A percentile compares a stretch with the other conserved stretches of the same genome.
Evolutionary conservation across 1,140 invertebrate species (phyloP).

Genomic region (Listronotus oregonensis): DNA sequence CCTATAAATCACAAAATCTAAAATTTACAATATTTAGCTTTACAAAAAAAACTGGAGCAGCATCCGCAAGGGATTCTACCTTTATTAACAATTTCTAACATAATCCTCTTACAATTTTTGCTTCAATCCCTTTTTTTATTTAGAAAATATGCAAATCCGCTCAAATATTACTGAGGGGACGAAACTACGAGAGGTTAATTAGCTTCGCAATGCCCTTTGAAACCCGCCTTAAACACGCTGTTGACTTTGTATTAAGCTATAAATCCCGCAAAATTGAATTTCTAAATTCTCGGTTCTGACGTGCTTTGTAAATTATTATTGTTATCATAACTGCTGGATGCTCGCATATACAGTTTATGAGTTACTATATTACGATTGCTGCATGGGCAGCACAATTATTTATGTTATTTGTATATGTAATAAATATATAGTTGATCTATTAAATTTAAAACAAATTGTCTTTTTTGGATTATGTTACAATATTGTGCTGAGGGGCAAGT

Average conservation of each 20-base stretch:
- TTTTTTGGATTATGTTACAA: too few species aligned
- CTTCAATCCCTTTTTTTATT: neutral
- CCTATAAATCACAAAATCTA: too few species aligned
- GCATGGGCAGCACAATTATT: neutral
- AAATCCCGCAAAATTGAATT: constrained; percentile 31
- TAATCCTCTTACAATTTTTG: neutral
- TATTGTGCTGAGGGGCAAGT: too few species aligned
- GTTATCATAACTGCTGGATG: constrained; percentile 28
- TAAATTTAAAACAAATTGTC: too few species aligned
- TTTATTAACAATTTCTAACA: neutral
- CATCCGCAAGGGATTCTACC: too few species aligned
- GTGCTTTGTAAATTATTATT: constrained; percentile 28
- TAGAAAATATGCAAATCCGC: constrained; percentile 10
- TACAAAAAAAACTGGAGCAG: too few species aligned
- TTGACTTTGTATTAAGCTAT: constrained; percentile 34
- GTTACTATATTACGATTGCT: neutral
- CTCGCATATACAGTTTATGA: constrained; percentile 10
- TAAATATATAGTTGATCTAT: too few species aligned
- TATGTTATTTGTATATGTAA: too few species aligned
- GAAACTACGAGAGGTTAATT: constrained; percentile 18
- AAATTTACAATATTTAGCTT: too few species aligned
- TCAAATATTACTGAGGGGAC: neutral
- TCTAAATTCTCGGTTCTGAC: constrained; percentile 31
- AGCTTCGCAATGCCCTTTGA: constrained; percentile 16
- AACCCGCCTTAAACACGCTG: constrained; percentile 23